Evolutionary conservation across 2,113 vertebrate species (phyloP).

Genomic region (Nibea coibor): DNA sequence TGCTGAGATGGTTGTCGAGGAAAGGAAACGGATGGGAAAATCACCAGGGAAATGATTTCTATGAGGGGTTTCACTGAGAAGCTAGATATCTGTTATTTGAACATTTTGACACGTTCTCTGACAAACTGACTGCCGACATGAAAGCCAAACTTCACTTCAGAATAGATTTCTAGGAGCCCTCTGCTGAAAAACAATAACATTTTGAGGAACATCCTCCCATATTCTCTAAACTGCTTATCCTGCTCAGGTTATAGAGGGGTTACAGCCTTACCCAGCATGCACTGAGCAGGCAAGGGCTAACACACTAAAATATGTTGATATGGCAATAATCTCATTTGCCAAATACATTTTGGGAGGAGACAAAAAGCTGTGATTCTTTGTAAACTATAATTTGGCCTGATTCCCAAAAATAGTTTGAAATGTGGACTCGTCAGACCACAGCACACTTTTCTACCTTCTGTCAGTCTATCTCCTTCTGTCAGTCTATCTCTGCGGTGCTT

Average conservation of each 20-base stretch:
- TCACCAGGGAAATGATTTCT: slow-evolving; percentile 10
- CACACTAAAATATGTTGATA: neutral
- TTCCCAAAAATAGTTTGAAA: too few relatives aligned
- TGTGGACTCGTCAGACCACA: too few relatives aligned
- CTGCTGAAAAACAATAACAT: neutral
- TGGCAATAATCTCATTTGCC: too few relatives aligned
- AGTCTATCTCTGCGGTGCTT: too few relatives aligned
- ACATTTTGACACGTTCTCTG: neutral
- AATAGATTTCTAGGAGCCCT: slow-evolving; percentile 1
- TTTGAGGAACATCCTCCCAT: neutral
- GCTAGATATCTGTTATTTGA: slow-evolving; percentile 18
- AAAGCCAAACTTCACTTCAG: slow-evolving; percentile 15
- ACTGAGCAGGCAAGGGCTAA: neutral
- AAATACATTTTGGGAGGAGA: too few relatives aligned
- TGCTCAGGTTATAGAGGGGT: neutral
- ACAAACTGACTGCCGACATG: slow-evolving; percentile 10
- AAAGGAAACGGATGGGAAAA: slow-evolving; percentile 13
- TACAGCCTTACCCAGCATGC: neutral
- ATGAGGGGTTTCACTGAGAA: neutral
- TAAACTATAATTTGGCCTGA: too few relatives aligned
- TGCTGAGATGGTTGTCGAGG: slow-evolving; percentile 22
- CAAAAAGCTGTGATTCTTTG: too few relatives aligned
- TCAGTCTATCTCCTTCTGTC: too few relatives aligned
- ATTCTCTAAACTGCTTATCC: neutral
- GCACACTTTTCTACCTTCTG: too few relatives aligned